Evolutionary conservation across 2,888 invertebrate species (phyloP).

Genomic region (Loripinus fragilis): DNA sequence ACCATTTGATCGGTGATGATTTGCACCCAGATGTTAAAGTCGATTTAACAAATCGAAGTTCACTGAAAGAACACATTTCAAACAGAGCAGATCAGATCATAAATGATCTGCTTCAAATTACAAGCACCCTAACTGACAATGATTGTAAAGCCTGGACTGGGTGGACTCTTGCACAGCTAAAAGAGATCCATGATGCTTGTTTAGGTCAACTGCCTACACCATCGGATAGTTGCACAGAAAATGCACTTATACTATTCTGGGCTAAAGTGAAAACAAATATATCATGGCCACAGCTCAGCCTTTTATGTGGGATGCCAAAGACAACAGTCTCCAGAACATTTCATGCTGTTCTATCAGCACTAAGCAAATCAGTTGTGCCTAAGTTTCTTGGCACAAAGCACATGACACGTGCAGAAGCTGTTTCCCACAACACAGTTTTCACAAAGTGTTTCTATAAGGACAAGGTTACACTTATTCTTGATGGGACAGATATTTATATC

Average conservation of each 20-base stretch:
- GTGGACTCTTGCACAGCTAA: background rate
- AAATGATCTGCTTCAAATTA: constrained; percentile 2
- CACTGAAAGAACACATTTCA: background rate
- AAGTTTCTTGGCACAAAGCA: constrained; percentile 7
- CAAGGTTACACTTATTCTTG: constrained; percentile 12
- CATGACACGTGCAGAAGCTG: constrained; percentile 14
- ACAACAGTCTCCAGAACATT: background rate
- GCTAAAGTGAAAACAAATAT: constrained; percentile 17
- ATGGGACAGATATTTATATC: constrained; percentile 23
- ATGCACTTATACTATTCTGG: constrained; percentile 22
- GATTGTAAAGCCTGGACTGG: constrained; percentile 22
- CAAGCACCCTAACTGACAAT: background rate
- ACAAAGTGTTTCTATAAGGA: constrained; percentile 21
- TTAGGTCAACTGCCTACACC: background rate
- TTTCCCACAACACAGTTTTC: constrained; percentile 20
- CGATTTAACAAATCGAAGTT: background rate
- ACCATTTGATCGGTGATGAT: background rate
- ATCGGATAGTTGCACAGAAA: background rate
- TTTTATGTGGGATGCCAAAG: constrained; percentile 6
- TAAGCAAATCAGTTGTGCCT: constrained; percentile 8
- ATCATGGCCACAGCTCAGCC: constrained; percentile 14
- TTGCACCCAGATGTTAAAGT: background rate
- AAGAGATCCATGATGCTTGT: constrained; percentile 8
- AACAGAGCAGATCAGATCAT: constrained; percentile 5
- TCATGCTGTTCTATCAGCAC: constrained; percentile 15